Base-by-base conservation (phyloP, 2,888 invertebrate genomes). In the Ophioninae sp. region DNA sequence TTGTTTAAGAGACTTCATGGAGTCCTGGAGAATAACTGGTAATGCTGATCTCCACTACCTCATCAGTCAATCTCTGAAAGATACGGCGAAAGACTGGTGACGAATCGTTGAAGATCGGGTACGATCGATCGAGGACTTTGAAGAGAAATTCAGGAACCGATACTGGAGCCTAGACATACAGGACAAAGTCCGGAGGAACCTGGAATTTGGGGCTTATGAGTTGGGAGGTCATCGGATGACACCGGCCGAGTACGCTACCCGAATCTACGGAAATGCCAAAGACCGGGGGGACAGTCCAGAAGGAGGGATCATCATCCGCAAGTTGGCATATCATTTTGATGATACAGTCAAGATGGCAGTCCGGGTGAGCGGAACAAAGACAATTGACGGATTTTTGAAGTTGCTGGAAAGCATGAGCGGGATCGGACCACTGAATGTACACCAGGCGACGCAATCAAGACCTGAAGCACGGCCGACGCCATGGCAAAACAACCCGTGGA, bases 111-210 rank as follows among this genome's bases (percentile, higher is more conserved):
- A 73, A 13, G 44, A 61, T 0, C 9, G 37, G 8, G 51, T 51
- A 0, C 6, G 13, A 0, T 22, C 20, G n/a, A 17, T 73, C 2
- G 61, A 61, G 0, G 44, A 73, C 1, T 76, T 59, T 5, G 2
- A 8, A 23, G 2, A 39, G 20, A 69, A 61, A 23, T 69, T 71
- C 10, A 13, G 37, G 2, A 17, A 9, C 2, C 37, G 78, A 22
- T 78, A 78, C 20, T 78, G 78, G 71, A 72, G 23, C 5, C 30
- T 51, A 5, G 77, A 78, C 6, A 37, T 78, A 2, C 69, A 69
- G 22, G 44, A 68, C 17, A 69, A 78, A 9, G 37, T 69, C 1
- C 23, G 56, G 0, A n/a, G 23, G 1, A 61, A 51, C 0, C 30
- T 63, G 1, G 61, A 61, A 41, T 76, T 68, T 1, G 67, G 76